Evolutionary conservation across 2,797 vertebrate species (phyloP).

Genomic region (Nyctalus aviator): DNA sequence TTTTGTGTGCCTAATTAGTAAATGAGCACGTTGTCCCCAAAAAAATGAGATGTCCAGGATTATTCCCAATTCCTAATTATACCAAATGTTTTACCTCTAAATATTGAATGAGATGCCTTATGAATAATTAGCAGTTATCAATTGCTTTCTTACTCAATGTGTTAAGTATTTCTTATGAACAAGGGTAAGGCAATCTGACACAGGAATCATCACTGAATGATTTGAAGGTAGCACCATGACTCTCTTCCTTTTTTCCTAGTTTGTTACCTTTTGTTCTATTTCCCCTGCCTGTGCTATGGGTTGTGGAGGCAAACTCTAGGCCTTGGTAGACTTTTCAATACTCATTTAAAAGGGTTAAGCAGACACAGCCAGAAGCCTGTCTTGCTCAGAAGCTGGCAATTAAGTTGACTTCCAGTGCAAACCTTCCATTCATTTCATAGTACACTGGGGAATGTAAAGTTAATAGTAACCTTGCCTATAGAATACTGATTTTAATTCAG

Average conservation of each 20-base stretch:
- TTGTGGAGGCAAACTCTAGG: neutral
- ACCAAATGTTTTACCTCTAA: neutral
- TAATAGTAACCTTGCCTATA: neutral
- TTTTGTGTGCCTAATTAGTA: neutral
- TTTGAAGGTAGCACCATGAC: neutral
- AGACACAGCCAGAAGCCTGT: neutral
- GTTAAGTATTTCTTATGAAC: neutral
- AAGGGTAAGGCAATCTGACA: neutral
- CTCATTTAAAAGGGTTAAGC: neutral
- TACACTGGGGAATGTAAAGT: too few relatives aligned
- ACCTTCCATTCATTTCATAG: neutral
- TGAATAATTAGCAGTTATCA: neutral
- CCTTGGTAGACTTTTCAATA: neutral
- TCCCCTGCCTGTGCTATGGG: neutral
- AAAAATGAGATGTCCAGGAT: neutral
- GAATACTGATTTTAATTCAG: neutral
- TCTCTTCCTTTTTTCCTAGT: neutral
- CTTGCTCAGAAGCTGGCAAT: neutral
- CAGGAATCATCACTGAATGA: neutral
- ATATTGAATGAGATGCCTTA: neutral
- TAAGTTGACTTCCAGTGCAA: neutral
- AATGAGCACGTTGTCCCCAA: neutral
- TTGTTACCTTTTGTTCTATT: neutral
- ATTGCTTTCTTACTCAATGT: neutral
- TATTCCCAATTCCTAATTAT: neutral